These are phyloP conservation scores for Cetonia aurata DNA, from an alignment of 2,888 invertebrate species.

Conservation along the genomic window DNA sequence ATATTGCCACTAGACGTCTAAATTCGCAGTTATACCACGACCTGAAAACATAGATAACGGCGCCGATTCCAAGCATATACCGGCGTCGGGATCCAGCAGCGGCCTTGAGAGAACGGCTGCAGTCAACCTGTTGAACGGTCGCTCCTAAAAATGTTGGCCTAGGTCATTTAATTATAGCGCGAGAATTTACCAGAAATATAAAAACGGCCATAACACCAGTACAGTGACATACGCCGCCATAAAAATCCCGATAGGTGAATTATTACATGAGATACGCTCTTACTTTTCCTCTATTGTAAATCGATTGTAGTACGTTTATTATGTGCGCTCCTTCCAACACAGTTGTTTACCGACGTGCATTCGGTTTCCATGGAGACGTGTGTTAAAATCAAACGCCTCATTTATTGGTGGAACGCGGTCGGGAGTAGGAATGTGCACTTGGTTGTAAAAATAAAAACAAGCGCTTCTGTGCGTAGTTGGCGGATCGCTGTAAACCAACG, in stretches of 20 bases:
- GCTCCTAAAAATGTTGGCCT: constrained; percentile 44
- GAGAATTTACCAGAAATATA: constrained; percentile 33
- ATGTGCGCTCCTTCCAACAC: constrained; percentile 27
- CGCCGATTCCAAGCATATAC: constrained; percentile 37
- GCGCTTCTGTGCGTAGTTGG: constrained; percentile 36
- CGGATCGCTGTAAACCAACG: constrained; percentile 38
- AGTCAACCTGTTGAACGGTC: constrained; percentile 49
- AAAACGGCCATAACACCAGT: constrained; percentile 9
- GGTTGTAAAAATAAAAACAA: constrained; percentile 40
- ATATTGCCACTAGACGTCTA: constrained; percentile 48
- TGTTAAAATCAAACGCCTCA: constrained; percentile 29
- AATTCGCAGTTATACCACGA: constrained; percentile 48
- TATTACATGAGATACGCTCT: constrained; percentile 17
- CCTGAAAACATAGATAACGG: constrained; percentile 51
- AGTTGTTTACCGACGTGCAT: constrained; percentile 43
- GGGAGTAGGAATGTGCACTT: constrained; percentile 28
- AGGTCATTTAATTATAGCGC: constrained; percentile 47
- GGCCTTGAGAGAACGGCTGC: constrained; percentile 44
- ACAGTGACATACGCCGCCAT: neutral
- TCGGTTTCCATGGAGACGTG: constrained; percentile 41
- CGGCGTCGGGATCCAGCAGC: constrained; percentile 43
- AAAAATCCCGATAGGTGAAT: constrained; percentile 22
- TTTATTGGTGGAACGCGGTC: constrained; percentile 35
- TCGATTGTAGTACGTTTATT: constrained; percentile 36
- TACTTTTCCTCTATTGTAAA: constrained; percentile 4